Evolutionary conservation across 2,113 vertebrate species (phyloP).

Genomic region (Pedionomus torquatus): DNA sequence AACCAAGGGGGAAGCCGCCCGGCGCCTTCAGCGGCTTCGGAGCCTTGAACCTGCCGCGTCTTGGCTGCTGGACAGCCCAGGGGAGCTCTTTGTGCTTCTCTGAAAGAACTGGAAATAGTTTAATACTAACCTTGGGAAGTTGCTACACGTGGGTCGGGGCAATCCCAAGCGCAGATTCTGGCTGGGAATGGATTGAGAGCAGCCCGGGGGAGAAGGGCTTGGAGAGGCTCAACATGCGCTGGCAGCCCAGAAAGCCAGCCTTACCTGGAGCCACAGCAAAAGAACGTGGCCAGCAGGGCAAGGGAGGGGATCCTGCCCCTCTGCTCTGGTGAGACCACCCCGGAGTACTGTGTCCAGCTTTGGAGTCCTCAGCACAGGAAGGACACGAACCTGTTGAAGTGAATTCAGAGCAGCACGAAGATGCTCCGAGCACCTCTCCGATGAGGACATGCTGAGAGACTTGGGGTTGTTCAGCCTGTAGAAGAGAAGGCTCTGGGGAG

Average conservation of each 20-base stretch:
- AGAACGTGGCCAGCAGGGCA: background rate
- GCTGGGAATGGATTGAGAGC: background rate
- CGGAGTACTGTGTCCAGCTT: background rate
- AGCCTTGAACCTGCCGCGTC: accelerated
- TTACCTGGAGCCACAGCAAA: background rate
- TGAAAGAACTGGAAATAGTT: accelerated
- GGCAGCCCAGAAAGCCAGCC: background rate
- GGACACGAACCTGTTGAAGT: background rate
- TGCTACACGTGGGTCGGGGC: background rate
- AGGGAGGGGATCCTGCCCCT: background rate
- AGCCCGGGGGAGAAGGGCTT: background rate
- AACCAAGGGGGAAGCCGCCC: background rate
- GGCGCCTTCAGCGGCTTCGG: background rate
- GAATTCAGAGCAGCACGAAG: background rate
- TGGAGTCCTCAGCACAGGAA: background rate
- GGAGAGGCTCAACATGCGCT: background rate
- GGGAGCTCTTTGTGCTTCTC: background rate
- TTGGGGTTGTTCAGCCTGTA: background rate
- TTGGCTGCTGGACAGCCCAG: background rate
- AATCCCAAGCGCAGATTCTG: background rate
- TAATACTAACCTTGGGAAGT: no score
- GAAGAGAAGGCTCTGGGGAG: background rate
- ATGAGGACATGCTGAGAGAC: background rate
- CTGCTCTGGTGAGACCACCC: background rate
- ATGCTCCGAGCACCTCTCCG: background rate